phyloP scores from a whole-genome alignment of 2,888 invertebrate species.

The Amphipyra berbera region DNA sequence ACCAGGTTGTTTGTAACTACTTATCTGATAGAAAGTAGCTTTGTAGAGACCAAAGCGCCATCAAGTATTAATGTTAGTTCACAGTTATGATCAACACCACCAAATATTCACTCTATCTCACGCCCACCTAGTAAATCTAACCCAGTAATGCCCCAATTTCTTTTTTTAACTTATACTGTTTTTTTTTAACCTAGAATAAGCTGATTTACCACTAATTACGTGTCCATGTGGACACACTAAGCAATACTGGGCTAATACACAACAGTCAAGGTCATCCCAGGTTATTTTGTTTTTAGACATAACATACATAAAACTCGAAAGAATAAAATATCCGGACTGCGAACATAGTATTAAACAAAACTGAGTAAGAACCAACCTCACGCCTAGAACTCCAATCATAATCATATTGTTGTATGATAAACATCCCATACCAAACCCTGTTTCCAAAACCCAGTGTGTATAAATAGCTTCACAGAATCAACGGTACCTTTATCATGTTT shows the following conservation, averaged over 20 bases:
- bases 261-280: not conserved
- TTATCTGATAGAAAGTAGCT: too few relatives aligned
- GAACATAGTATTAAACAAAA: slow-evolving; percentile 7
- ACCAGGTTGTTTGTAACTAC: too few relatives aligned
- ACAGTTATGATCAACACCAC: not conserved
- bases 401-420: slow-evolving; percentile 20
- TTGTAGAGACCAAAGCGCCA: too few relatives aligned
- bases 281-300: not conserved
- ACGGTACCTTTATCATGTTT: slow-evolving; percentile 84
- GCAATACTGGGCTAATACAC: not conserved
- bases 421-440: slow-evolving; percentile 48
- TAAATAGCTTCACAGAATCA: slow-evolving; percentile 72
- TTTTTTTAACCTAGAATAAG: too few relatives aligned
- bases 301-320: not conserved
- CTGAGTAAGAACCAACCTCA: slow-evolving; percentile 8
- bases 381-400: slow-evolving; percentile 8
- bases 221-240: too few relatives aligned
- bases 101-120: not conserved
- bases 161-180: too few relatives aligned
- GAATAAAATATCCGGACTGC: not conserved
- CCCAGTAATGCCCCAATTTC: too few relatives aligned
- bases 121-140: not conserved
- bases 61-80: not conserved
- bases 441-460: slow-evolving; percentile 60
- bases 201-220: too few relatives aligned